Percentiles rank a stretch among this genome's conserved stretches.
phyloP scores from a whole-genome alignment of 2,113 vertebrate species.

The Barnardius zonarius region DNA sequence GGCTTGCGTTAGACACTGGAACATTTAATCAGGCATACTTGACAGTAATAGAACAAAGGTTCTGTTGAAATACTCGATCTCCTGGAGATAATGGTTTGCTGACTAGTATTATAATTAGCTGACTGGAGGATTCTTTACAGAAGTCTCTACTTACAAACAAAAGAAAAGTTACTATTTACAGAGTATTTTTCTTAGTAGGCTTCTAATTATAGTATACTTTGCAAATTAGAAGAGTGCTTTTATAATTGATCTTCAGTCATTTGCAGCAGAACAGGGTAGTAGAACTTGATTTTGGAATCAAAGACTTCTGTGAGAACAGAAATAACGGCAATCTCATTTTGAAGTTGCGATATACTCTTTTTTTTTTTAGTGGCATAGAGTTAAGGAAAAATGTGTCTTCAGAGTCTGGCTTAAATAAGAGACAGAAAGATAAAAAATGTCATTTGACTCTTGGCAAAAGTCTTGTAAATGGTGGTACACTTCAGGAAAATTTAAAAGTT shows the following conservation, averaged over 20 bases:
- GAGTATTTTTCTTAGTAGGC: neutral
- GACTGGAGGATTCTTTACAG: neutral
- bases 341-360: neutral
- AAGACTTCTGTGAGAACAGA: neutral
- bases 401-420: neutral
- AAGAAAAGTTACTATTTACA: neutral
- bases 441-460: neutral
- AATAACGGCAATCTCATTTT: neutral
- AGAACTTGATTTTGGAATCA: neutral
- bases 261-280: neutral
- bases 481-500: neutral
- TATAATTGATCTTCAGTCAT: neutral
- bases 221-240: neutral
- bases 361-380: neutral
- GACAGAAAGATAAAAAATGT: neutral
- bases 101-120: neutral
- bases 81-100: conserved; percentile 7
- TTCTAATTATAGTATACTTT: conserved; percentile 4
- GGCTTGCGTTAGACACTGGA: neutral
- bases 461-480: neutral
- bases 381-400: neutral
- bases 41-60: neutral
- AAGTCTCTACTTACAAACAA: neutral
- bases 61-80: conserved; percentile 8
- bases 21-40: neutral